Evolutionary conservation across 23 tunicate genomes (phyloP).

Genomic region (Phallusia fumigata): DNA sequence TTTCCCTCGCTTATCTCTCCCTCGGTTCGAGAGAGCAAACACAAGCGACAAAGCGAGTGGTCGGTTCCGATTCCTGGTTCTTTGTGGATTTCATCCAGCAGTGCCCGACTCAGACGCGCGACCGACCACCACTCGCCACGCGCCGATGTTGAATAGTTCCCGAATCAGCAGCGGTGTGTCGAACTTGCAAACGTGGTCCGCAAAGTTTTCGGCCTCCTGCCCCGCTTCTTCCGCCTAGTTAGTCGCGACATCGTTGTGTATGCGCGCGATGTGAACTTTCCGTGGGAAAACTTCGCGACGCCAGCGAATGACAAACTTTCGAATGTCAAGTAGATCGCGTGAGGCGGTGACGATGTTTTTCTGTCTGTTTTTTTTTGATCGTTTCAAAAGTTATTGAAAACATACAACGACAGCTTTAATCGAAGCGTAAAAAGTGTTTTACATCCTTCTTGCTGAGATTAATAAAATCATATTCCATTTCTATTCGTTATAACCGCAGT

Average conservation of each 20-base stretch:
- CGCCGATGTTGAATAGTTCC: not conserved
- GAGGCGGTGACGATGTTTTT: too few relatives aligned
- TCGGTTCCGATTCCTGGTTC: not conserved
- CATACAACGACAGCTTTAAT: too few relatives aligned
- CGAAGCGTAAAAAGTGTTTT: too few relatives aligned
- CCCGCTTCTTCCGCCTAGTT: not conserved
- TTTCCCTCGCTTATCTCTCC: not conserved
- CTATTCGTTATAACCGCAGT: too few relatives aligned
- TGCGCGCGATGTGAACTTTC: not conserved
- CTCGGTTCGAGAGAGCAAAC: not conserved
- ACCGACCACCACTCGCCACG: not conserved
- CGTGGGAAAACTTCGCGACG: not conserved
- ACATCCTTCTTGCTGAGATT: too few relatives aligned
- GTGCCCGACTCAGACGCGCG: not conserved
- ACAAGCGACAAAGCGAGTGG: not conserved
- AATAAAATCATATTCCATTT: too few relatives aligned
- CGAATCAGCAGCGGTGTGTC: not conserved
- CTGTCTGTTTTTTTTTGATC: too few relatives aligned
- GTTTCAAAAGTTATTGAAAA: too few relatives aligned
- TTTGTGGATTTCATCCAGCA: not conserved
- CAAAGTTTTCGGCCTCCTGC: not conserved
- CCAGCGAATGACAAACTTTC: not conserved
- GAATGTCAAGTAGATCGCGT: not conserved
- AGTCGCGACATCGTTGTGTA: not conserved
- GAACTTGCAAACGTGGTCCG: too few relatives aligned